Evolutionary conservation across 2,113 vertebrate genomes (phyloP).

Genomic region (Heptranchias perlo): DNA sequence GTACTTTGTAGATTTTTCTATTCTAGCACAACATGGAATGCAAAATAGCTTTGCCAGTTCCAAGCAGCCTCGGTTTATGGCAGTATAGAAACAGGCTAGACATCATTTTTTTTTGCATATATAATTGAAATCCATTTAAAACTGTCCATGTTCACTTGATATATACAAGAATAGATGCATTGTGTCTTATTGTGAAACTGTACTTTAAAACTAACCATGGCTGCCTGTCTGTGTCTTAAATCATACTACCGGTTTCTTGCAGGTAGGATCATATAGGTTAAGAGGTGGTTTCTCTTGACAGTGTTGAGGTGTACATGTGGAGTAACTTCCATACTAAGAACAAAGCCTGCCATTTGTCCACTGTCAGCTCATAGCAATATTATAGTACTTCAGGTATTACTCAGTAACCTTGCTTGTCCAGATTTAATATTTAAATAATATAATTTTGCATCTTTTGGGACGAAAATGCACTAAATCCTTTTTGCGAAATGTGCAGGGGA

Average conservation of each 20-base stretch:
- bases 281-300: neutral
- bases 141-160: neutral
- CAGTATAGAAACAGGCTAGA: slow-evolving; percentile 10
- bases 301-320: neutral
- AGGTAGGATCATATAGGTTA: neutral
- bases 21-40: neutral
- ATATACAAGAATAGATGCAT: neutral
- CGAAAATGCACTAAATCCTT: neutral
- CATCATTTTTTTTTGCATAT: neutral
- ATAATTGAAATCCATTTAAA: neutral
- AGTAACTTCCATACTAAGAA: neutral
- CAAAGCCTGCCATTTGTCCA: slow-evolving; percentile 10
- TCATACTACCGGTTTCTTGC: neutral
- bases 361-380: slow-evolving; percentile 34
- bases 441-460: slow-evolving; percentile 17
- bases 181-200: slow-evolving; percentile 24
- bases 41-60: slow-evolving; percentile 22
- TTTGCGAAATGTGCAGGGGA: neutral
- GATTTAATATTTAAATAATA: slow-evolving; percentile 18
- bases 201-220: slow-evolving; percentile 24
- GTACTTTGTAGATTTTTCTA: neutral
- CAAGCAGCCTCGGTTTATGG: slow-evolving; percentile 12
- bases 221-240: slow-evolving; percentile 28
- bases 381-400: slow-evolving; percentile 34
- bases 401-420: slow-evolving; percentile 4